phyloP scores from a whole-genome alignment of 2,113 vertebrate genomes.

The Phrynocephalus versicolor region DNA sequence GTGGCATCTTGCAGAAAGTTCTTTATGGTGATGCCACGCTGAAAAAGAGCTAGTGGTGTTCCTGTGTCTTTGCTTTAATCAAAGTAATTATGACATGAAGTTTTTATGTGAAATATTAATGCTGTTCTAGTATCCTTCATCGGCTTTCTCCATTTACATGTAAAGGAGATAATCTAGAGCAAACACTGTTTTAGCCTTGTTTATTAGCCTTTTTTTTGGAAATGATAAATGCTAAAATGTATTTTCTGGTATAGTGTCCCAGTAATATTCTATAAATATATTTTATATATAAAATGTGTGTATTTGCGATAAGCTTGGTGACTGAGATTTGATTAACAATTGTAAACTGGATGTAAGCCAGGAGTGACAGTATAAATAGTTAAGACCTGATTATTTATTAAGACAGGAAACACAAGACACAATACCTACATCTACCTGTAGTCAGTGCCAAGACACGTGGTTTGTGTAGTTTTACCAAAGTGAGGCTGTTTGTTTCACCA shows the following conservation, averaged over 20 bases:
- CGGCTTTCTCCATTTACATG: neutral
- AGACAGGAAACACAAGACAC: no score
- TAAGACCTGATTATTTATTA: no score
- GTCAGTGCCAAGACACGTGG: no score
- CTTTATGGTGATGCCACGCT: neutral
- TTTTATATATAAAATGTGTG: no score
- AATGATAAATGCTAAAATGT: neutral
- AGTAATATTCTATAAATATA: no score
- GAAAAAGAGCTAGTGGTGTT: neutral
- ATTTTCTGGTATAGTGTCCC: neutral
- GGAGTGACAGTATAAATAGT: no score
- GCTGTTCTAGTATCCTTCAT: constrained; percentile 1
- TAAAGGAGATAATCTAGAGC: neutral
- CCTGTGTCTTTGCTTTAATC: neutral
- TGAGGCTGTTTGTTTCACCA: no score
- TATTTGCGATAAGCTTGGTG: no score
- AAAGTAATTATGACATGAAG: constrained; percentile 27
- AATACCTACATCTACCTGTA: no score
- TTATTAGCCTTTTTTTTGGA: constrained; percentile 6
- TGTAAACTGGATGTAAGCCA: no score
- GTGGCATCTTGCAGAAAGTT: constrained; percentile 3
- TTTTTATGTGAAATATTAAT: constrained; percentile 14
- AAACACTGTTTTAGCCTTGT: neutral
- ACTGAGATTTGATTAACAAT: no score
- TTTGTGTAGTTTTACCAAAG: no score